Evolutionary conservation across 1,140 invertebrate genomes (phyloP), one percentile per base, ranked within the genome.

Genomic region (Conopomorpha cramerella): DNA sequence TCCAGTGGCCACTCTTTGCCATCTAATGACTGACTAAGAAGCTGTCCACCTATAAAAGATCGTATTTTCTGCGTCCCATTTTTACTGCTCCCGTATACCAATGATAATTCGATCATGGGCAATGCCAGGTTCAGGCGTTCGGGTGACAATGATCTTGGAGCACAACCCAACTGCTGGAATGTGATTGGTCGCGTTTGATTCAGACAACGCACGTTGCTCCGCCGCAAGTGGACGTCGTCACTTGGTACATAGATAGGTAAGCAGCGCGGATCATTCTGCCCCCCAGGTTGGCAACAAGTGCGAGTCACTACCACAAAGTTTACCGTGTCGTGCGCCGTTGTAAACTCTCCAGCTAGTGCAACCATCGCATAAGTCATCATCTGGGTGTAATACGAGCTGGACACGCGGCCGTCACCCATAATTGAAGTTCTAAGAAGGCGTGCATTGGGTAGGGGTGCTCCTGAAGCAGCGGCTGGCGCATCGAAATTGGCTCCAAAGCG

Each of bases 161-260:
- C 41, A 29, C 52, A 55, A 2, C 49, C 49, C 13, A 52, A 7
- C 2, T 25, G 32, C 29, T 52, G 49, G 26, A 48, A 55, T 0
- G 53, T 55, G 8, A 50, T 44, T 6, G 49, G 31, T 27, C 41
- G 25, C 0, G 53, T 55, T 34, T 52, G 31, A 15, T 55, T 55
- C 13, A 55, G 25, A 13, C 53, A 55, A 1, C 49, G 28, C 3
- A 52, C 34, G 6, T 38, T 28, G 12, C 34, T 48, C n/a, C 31
- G 35, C 2, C 53, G 36, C n/a, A 52, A 34, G 6, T 48, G 39
- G 0, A 46, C 17, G 27, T 55, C 53, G 18, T 47, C 41, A 1
- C 36, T 10, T 0, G 41, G 26, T 2, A 55, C 53, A 2, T 34
- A 4, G 16, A 50, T 50, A 2, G 45, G 43, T 1, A 39, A 34